These are phyloP conservation scores for Eupsilia transversa DNA, from an alignment of 2,888 invertebrate genomes.

Conservation along the genomic window DNA sequence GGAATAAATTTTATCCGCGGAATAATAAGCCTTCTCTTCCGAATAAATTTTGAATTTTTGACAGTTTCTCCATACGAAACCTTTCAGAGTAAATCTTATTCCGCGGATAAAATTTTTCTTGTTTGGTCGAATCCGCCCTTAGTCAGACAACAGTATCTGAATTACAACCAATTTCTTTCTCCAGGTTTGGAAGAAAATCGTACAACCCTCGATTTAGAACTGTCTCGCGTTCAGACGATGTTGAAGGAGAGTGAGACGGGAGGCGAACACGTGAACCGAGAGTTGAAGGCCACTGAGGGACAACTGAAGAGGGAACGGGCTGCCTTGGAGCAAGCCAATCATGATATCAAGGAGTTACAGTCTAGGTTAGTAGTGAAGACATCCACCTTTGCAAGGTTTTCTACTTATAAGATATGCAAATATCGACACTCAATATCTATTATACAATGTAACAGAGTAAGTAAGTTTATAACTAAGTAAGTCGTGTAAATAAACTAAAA, in stretches of 20 bases:
- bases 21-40: too few relatives aligned
- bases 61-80: too few relatives aligned
- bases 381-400: not conserved
- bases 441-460: too few relatives aligned
- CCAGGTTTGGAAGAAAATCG: conserved; percentile 94
- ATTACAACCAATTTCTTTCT: too few relatives aligned
- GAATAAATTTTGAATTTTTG: too few relatives aligned
- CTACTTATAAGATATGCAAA: not conserved
- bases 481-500: too few relatives aligned
- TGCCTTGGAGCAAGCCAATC: conserved; percentile 92
- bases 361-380: conserved; percentile 81
- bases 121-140: too few relatives aligned
- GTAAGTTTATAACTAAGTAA: too few relatives aligned
- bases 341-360: conserved; percentile 94
- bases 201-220: conserved; percentile 93
- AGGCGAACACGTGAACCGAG: conserved; percentile 94
- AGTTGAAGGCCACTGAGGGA: conserved; percentile 92
- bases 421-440: not conserved
- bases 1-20: too few relatives aligned
- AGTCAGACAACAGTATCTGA: too few relatives aligned
- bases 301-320: conserved; percentile 93
- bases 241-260: conserved; percentile 92
- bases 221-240: conserved; percentile 93
- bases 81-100: too few relatives aligned
- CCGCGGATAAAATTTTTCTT: too few relatives aligned